A percentile compares a stretch with the other conserved stretches of the same genome.
Conservation (phyloP, 2,888 invertebrate species). For the Cantharis nigra region DNA sequence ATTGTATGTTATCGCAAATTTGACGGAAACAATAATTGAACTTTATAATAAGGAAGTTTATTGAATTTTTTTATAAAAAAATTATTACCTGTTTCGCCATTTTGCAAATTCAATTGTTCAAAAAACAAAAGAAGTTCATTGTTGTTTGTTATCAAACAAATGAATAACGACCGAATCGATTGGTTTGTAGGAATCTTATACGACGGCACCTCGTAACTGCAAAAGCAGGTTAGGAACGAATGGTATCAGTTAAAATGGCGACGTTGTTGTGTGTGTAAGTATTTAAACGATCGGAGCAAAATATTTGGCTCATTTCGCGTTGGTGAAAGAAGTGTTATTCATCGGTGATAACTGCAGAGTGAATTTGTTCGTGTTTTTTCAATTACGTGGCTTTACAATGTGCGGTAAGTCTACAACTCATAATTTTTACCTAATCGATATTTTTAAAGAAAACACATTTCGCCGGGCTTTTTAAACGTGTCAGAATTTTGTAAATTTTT, state of each 20-base stretch:
- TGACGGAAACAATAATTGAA: neutral
- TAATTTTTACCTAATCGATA: neutral
- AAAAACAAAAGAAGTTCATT: neutral
- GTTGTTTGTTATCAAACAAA: neutral
- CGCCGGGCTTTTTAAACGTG: neutral
- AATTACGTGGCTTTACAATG: slow-evolving; percentile 31
- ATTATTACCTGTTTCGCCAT: no score
- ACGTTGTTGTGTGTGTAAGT: slow-evolving; percentile 10
- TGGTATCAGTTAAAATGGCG: slow-evolving; percentile 7
- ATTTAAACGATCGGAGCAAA: slow-evolving; percentile 30
- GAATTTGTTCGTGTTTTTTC: slow-evolving; percentile 17
- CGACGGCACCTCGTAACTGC: neutral
- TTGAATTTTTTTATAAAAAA: no score
- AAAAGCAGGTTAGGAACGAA: neutral
- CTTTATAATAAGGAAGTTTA: neutral
- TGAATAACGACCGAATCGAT: neutral
- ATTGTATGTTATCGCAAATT: neutral
- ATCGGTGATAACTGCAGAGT: neutral
- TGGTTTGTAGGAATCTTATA: neutral
- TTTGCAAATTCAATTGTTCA: neutral
- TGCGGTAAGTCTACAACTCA: slow-evolving; percentile 25
- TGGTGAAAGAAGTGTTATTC: neutral
- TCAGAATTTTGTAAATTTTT: neutral
- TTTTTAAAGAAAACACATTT: neutral
- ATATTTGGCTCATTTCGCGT: slow-evolving; percentile 23